phyloP scores from a whole-genome alignment of 1,140 invertebrate genomes.

The Drosophila asahinai region DNA sequence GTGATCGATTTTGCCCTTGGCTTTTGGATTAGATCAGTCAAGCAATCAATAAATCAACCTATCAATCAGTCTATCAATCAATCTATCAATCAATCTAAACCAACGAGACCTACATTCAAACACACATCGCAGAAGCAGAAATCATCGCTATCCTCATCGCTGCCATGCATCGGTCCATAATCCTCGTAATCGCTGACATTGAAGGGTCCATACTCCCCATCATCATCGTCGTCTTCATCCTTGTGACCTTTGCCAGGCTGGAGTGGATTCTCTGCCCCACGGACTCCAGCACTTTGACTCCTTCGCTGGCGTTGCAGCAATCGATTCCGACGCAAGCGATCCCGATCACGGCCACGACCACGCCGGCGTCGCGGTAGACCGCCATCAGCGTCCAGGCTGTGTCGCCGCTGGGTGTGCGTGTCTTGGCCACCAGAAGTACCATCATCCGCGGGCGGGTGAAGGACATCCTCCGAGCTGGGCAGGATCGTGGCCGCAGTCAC shows the following conservation, averaged over 20 bases:
- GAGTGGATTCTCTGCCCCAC: background rate
- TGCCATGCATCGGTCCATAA: conserved; percentile 47
- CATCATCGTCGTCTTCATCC: conserved; percentile 46
- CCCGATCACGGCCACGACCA: conserved; percentile 27
- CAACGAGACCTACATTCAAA: conserved; percentile 86
- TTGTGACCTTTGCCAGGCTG: background rate
- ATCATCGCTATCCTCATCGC: conserved; percentile 85
- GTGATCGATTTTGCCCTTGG: background rate
- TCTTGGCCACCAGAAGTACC: background rate
- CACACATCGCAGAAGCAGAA: conserved; percentile 91
- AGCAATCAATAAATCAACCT: background rate
- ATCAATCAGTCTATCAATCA: background rate
- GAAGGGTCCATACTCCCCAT: conserved; percentile 72
- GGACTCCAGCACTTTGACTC: conserved; percentile 35
- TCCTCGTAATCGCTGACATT: conserved; percentile 65
- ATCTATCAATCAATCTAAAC: background rate
- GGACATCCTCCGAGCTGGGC: conserved; percentile 4
- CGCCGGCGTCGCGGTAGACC: conserved; percentile 3
- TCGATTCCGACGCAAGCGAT: conserved; percentile 38
- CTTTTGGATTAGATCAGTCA: conserved; percentile 5
- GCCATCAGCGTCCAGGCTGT: conserved; percentile 18
- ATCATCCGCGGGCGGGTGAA: background rate
- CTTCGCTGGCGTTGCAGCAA: conserved; percentile 48
- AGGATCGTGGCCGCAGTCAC: conserved; percentile 1
- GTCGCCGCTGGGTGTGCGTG: conserved; percentile 12